Evolutionary conservation across 1,140 invertebrate species (phyloP).

Genomic region (Calliopsis andreniformis): DNA sequence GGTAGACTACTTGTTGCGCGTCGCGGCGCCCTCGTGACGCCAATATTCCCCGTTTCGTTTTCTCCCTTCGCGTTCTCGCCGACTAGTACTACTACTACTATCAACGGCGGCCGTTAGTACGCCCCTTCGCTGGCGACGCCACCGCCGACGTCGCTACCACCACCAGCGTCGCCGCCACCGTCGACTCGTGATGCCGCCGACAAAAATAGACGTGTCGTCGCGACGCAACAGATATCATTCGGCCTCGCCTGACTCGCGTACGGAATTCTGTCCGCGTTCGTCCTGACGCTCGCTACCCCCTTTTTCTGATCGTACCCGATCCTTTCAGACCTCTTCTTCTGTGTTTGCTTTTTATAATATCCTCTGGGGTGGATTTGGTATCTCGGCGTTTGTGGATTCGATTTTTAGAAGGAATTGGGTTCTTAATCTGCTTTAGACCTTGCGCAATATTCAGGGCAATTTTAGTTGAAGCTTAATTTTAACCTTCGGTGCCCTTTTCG

Average conservation of each 20-base stretch:
- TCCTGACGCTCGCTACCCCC: too few species aligned
- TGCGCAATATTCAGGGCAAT: too few species aligned
- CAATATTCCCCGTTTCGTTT: slow-evolving; percentile 19
- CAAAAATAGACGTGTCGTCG: slow-evolving; percentile 76
- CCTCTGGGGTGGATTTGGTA: too few species aligned
- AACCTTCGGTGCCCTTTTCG: too few species aligned
- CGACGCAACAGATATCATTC: slow-evolving; percentile 78
- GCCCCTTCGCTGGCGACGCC: slow-evolving; percentile 15
- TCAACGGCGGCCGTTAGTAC: not conserved
- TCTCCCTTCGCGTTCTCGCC: slow-evolving; percentile 41
- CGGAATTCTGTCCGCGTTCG: not conserved
- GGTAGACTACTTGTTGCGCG: slow-evolving; percentile 68
- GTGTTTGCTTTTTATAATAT: too few species aligned
- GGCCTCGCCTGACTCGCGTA: slow-evolving; percentile 30
- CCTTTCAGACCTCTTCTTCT: too few species aligned
- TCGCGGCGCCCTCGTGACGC: slow-evolving; percentile 67
- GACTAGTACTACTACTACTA: slow-evolving; percentile 8
- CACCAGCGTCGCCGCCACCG: slow-evolving; percentile 38
- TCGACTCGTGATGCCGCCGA: slow-evolving; percentile 62
- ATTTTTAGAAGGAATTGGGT: too few species aligned
- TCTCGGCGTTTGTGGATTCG: too few species aligned
- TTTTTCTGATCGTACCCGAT: too few species aligned
- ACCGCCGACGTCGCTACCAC: slow-evolving; percentile 28
- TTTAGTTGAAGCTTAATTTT: too few species aligned
- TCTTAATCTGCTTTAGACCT: too few species aligned